Evolutionary conservation across 2,888 invertebrate genomes (phyloP).

Genomic region (Caenorhabditis sp.): DNA sequence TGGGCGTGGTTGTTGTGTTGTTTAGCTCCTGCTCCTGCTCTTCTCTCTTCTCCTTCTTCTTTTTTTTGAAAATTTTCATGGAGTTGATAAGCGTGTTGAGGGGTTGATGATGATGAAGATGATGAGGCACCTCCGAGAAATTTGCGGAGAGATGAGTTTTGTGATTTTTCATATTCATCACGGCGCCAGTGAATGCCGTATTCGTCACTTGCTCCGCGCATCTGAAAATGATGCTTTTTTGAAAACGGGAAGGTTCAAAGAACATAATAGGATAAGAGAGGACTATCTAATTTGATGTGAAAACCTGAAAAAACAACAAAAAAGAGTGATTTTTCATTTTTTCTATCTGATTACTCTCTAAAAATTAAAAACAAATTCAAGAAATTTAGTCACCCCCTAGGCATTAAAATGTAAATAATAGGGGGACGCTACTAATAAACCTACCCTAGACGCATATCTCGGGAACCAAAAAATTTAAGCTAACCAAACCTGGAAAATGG

Average conservation of each 20-base stretch:
- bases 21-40: not conserved
- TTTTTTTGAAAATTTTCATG: conserved; percentile 1
- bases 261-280: no score
- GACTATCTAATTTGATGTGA: no score
- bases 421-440: no score
- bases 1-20: conserved; percentile 1
- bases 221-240: not conserved
- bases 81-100: not conserved
- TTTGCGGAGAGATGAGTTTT: not conserved
- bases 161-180: not conserved
- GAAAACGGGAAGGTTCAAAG: not conserved
- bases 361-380: no score
- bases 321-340: no score
- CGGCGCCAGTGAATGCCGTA: not conserved
- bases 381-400: no score
- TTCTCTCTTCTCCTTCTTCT: not conserved
- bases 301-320: no score
- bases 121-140: not conserved
- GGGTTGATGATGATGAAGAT: not conserved
- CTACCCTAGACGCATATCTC: no score
- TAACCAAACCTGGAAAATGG: no score
- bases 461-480: no score
- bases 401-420: no score
- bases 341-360: no score
- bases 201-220: conserved; percentile 9